Evolutionary conservation across 1,140 invertebrate species (phyloP), one percentile per base, ranked within the genome.

Genomic region (Platorchestia sp.): DNA sequence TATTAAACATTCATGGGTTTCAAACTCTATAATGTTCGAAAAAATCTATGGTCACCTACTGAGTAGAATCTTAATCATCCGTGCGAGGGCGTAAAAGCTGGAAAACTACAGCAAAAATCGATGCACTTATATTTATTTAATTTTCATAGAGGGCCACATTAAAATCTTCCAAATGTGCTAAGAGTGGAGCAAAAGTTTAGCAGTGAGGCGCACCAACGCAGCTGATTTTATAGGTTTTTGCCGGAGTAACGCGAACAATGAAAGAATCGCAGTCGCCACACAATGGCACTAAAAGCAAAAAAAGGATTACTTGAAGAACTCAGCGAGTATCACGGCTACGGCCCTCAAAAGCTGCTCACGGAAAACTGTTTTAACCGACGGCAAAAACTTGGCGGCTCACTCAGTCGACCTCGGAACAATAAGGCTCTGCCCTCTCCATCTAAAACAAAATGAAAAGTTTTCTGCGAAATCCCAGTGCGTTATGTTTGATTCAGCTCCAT

Each of bases 251-350:
- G 45, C 91, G 47, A 93, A 93, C 91, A 93, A 45, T 93, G 45
- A 44, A 93, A 93, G 41, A 45, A 47, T 93, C 45, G 43, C 19
- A 44, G 41, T 45, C 45, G 36, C 45, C 45, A 45, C 43, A 93
- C 91, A 93, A 93, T 93, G 91, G 45, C 7, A 47, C 91, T 45
- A 45, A 45, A 93, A 44, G 91, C 45, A 93, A 93, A 93, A 93
- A 93, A 93, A 44, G 45, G 91, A 93, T 93, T 93, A 93, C 45
- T 93, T 93, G 91, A 93, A 47, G 91, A 47, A 45, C 91, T 90
- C 91, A 7, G 3, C 44, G 19, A 93, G 45, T 93, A 93, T 93
- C 91, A 47, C 43, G 91, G 40, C 91, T 45, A 45, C 3, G 40
- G 45, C 91, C 47, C 91, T 40, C 41, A 40, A 93, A 45, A 93